Evolutionary conservation across 2,797 vertebrate species (phyloP).

Genomic region (Streptopelia turtur): DNA sequence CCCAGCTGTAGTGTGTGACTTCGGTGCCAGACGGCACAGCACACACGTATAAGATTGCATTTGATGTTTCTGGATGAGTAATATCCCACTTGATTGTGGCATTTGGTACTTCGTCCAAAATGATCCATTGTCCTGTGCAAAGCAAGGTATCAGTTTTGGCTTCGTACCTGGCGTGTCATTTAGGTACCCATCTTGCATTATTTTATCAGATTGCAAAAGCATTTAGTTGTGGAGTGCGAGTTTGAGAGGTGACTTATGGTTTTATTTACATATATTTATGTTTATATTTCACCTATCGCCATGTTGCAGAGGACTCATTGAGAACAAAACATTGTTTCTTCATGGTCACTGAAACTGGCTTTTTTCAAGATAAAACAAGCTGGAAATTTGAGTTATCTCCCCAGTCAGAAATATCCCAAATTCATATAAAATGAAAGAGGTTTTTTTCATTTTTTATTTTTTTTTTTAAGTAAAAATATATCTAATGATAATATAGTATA

Average conservation of each 20-base stretch:
- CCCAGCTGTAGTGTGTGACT: constrained; percentile 61
- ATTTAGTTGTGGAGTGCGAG: not conserved
- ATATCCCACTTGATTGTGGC: not conserved
- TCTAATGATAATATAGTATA: too few relatives aligned
- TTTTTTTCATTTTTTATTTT: rapidly evolving
- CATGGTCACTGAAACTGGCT: not conserved
- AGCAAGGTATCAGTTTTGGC: constrained; percentile 12
- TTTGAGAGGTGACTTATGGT: not conserved
- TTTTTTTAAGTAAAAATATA: not conserved
- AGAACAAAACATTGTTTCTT: not conserved
- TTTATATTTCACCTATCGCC: not conserved
- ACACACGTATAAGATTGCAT: not conserved
- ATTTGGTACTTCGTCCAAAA: constrained; percentile 4
- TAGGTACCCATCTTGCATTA: not conserved
- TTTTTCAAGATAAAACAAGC: not conserved
- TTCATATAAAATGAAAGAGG: not conserved
- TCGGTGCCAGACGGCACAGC: constrained; percentile 51
- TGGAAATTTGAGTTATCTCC: not conserved
- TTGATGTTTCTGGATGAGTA: constrained; percentile 45
- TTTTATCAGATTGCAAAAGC: not conserved
- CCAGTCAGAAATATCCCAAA: not conserved
- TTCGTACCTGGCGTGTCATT: not conserved
- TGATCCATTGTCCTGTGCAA: not conserved
- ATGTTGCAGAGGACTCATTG: not conserved
- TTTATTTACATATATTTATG: too few relatives aligned